Base-by-base conservation (phyloP, 2,888 invertebrate genomes). In the Andrena hattorfiana region DNA sequence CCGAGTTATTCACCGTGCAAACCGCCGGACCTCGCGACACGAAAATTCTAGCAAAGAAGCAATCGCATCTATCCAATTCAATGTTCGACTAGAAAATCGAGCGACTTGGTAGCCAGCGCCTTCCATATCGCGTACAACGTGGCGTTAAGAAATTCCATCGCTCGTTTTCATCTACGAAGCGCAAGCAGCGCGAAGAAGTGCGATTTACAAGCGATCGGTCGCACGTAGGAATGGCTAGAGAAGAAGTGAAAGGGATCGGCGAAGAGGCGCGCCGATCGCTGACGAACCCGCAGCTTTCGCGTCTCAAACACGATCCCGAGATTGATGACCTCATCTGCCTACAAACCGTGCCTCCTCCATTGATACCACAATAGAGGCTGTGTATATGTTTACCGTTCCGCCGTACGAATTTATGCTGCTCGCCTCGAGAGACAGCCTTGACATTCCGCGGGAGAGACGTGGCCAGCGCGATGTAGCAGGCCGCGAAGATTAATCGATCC, bases 401-500 rank as follows among this genome's bases (percentile, higher is more conserved):
- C 78, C 23, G 83, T 77, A 83, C 77, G 82, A 87, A 86, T 88
- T 86, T 88, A 83, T 78, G 81, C 62, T 75, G 81, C 62, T 82
- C 71, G 77, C 59, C 67, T 54, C 59, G 77, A 77, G 73, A 75
- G 62, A 54, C 77, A 86, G 77, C 88, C 88, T 88, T 88, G 88
- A 83, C 88, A 88, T 88, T 88, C 83, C 87, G 35, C 71, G 63
- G n/a, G 60, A 77, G 75, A 78, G 69, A 86, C 87, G 87, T 87
- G 81, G 85, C 87, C 48, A 26, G 49, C 73, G 54, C 51, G 78
- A 74, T 74, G 62, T 73, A 32, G 54, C 62, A 28, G 26, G 28
- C 59, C 67, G 7, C 42, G 60, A 72, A 70, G 83, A 83, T 83
- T 84, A 83, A 84, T 84, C 78, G 84, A 78, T 66, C n/a, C 60